Conservation (phyloP, 2,888 invertebrate genomes). For the Agrilus cyanescens region DNA sequence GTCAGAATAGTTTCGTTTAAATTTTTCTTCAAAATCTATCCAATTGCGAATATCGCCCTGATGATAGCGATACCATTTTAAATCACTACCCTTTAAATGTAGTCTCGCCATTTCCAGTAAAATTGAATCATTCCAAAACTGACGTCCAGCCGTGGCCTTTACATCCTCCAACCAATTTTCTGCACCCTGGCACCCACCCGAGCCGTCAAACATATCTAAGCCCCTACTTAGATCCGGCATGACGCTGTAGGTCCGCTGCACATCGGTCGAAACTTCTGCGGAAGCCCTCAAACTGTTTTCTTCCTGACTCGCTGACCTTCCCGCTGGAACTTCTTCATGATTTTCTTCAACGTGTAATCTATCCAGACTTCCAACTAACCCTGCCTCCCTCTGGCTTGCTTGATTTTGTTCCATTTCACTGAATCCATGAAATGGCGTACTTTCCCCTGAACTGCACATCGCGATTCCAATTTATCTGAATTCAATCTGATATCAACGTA, state of each 20-base stretch:
- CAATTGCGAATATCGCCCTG: neutral
- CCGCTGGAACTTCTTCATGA: too few species aligned
- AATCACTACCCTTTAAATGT: conserved; percentile 1
- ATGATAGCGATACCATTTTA: conserved; percentile 4
- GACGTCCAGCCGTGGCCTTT: conserved; percentile 2
- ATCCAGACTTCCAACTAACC: too few species aligned
- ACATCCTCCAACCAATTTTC: neutral
- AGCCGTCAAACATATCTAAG: conserved; percentile 1
- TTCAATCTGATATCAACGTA: too few species aligned
- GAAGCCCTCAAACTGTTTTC: too few species aligned
- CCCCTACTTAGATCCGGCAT: conserved; percentile 4
- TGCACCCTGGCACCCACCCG: neutral
- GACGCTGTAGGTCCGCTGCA: conserved; percentile 2
- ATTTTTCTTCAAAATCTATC: conserved; percentile 1
- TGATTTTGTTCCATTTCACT: too few species aligned
- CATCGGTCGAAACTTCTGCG: too few species aligned
- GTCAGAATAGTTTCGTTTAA: neutral
- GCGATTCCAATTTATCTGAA: too few species aligned
- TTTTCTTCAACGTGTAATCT: too few species aligned
- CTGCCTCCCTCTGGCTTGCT: too few species aligned
- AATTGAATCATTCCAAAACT: conserved; percentile 5
- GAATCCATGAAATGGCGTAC: too few species aligned
- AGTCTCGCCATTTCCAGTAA: conserved; percentile 4
- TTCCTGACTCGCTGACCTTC: too few species aligned
- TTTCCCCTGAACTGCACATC: too few species aligned